Evolutionary conservation across 2,888 invertebrate species (phyloP), one percentile per base, ranked within the genome.

Genomic region (Tuta absoluta): DNA sequence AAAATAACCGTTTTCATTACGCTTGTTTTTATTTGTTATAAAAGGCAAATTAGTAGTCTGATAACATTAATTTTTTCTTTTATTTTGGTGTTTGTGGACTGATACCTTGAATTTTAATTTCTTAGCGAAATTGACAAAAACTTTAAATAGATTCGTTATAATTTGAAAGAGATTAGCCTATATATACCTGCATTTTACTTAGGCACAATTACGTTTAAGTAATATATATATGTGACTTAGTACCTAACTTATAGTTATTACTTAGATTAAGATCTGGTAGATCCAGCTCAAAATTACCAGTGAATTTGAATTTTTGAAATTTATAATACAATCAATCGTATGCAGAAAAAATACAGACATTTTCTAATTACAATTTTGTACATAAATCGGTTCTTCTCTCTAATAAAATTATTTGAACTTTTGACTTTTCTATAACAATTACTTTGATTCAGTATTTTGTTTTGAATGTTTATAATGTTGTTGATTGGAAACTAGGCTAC

Each of bases 131-230:
- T n/a, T n/a, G n/a, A n/a, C 17, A 45, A 45, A n/a, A 1, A n/a
- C n/a, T n/a, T 45, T 45, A n/a, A 45, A n/a, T 48, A 2, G 3
- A 21, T 2, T 17, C 8, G 1, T 51, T 24, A 19, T 19, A 38
- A 21, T 11, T 37, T 10, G 14, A 58, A 38, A 58, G 37, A 21
- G 24, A 37, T 12, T 23, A 17, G 23, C 37, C 38, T 58, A 57
- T 23, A 23, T 21, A 19, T 12, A 17, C 17, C 58, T 23, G 17
- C 23, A 60, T 68, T 70, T 64, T 69, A 68, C 63, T 58, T 67
- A 65, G 71, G 72, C 72, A 72, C 71, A 73, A 74, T 72, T 73
- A 73, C 69, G 66, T 21, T 74, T 62, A 73, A 73, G 71, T 74
- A 69, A 69, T 72, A 69, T 67, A 68, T 76, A 75, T 76, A 76